Base-by-base conservation (phyloP, 2,888 invertebrate species). In the Eupithecia subfuscata region DNA sequence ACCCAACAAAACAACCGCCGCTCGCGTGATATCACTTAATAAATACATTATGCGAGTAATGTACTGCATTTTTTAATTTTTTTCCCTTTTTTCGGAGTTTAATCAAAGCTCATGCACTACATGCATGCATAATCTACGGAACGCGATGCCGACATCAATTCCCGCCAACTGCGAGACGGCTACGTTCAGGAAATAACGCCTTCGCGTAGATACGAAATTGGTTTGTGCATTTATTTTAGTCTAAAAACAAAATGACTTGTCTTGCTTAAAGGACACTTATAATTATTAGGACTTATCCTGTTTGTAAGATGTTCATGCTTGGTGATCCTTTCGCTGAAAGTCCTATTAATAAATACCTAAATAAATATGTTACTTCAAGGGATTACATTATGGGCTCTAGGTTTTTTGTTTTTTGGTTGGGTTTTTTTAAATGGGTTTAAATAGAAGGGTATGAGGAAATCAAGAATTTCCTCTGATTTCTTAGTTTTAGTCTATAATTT, bases 21-120 rank as follows among this genome's bases (percentile, higher is more conserved):
- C 71, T 89, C 81, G 90, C 91, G 89, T 91, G 91, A 79, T 79
- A 83, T 79, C 85, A 83, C 85, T 87, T 88, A 90, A 90, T 91
- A 90, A 89, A 90, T 88, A 88, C 85, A 85, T 88, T 87, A 86
- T 84, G 84, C 85, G 84, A 87, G 82, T 85, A 86, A 86, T 81
- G 82, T 81, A 80, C 83, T 86, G 84, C 84, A 86, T 86, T 84
- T 82, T 80, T 40, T 11, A 5, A 11, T 60, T 60, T 60, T 12
- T 60, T 60, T 81, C 73, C 82, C 75, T 86, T 87, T 87, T 87
- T 86, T 85, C 83, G 75, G 81, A 79, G 78, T 84, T 83, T 87
- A 88, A 89, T 90, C 85, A 87, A 88, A 87, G 83, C 75, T 81
- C 83, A 83, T 80, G 86, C 84, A 45, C 68, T 68, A 79, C 73